Conservation (phyloP, 2,797 vertebrate species). For the Clarias laeviceps region DNA sequence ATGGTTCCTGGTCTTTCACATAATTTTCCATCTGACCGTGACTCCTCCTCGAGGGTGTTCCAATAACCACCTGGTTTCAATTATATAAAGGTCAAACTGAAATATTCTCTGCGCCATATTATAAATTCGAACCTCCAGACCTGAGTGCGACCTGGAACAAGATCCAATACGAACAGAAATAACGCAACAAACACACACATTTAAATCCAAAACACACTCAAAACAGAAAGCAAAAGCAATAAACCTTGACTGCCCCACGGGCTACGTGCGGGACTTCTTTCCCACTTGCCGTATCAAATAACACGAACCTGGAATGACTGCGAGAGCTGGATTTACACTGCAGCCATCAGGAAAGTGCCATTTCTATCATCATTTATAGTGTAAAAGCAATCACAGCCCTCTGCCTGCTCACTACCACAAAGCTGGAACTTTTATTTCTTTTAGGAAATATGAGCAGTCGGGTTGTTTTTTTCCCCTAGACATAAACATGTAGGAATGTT, state of each 20-base stretch:
- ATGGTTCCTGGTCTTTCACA: background rate
- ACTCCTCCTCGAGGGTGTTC: background rate
- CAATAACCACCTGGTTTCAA: background rate
- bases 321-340: background rate
- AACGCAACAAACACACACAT: conserved; percentile 2
- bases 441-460: background rate
- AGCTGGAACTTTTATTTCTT: background rate
- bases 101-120: background rate
- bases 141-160: background rate
- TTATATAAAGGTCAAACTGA: conserved; percentile 9
- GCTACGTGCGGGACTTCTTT: background rate
- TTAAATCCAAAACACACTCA: background rate
- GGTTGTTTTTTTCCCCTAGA: background rate
- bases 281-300: background rate
- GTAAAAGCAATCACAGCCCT: background rate
- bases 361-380: background rate
- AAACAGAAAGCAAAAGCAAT: conserved; percentile 8
- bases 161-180: conserved; percentile 6
- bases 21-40: conserved; percentile 13
- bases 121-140: background rate
- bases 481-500: background rate
- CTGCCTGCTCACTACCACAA: background rate
- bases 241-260: background rate
- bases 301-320: background rate
- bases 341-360: background rate